Percentiles rank a stretch among this genome's conserved stretches.
phyloP scores from a whole-genome alignment of 2,888 invertebrate species.

The Eupithecia pulchellata region DNA sequence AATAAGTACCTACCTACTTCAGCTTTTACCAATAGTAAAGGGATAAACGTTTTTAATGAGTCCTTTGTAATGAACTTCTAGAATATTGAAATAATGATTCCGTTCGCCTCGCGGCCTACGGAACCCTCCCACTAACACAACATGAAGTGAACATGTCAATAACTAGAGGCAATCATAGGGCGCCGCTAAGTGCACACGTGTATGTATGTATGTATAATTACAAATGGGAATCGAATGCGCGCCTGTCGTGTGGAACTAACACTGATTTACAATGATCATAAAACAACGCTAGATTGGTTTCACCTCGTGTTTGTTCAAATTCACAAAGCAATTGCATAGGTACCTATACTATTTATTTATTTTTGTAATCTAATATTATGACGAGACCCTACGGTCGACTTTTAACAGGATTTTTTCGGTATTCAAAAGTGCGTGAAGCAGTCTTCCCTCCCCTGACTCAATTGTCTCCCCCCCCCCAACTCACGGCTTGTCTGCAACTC shows the following conservation, averaged over 20 bases:
- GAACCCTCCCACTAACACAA: neutral
- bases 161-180: neutral
- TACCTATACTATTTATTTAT: too few species aligned
- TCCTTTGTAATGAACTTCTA: neutral
- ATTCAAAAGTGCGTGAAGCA: too few species aligned
- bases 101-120: neutral
- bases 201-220: constrained; percentile 23
- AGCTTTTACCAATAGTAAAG: too few species aligned
- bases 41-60: too few species aligned
- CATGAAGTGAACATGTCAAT: constrained; percentile 6
- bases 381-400: too few species aligned
- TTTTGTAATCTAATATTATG: too few species aligned
- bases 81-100: neutral
- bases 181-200: neutral
- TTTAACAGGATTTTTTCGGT: too few species aligned
- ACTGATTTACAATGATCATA: constrained; percentile 4
- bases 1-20: too few species aligned
- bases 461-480: too few species aligned
- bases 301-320: neutral
- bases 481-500: too few species aligned
- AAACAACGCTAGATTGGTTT: neutral
- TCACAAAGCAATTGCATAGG: too few species aligned
- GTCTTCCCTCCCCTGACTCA: too few species aligned
- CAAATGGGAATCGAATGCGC: constrained; percentile 20
- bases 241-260: constrained; percentile 19